These are phyloP conservation scores for Ruditapes philippinarum DNA, from an alignment of 1,140 invertebrate genomes.

Conservation along the genomic window DNA sequence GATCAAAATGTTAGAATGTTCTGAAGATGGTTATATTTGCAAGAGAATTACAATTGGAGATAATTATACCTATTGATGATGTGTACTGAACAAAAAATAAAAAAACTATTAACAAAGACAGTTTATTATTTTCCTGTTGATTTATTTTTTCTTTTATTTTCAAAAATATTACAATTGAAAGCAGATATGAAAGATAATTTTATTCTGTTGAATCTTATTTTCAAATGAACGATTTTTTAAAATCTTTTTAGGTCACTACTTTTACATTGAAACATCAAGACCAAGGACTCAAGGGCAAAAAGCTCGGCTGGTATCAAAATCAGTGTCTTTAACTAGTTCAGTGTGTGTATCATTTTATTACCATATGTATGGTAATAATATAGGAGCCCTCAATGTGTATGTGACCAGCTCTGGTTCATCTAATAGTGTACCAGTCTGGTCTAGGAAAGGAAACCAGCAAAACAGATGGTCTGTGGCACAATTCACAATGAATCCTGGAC, in stretches of 20 bases:
- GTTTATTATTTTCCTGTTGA: too few species aligned
- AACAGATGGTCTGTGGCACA: conserved; percentile 80
- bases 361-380: conserved; percentile 91
- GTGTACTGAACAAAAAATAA: too few species aligned
- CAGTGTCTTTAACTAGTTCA: conserved; percentile 17
- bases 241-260: conserved; percentile 78
- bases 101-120: too few species aligned
- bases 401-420: conserved; percentile 45
- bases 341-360: conserved; percentile 89
- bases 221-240: too few species aligned
- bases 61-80: too few species aligned
- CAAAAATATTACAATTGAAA: too few species aligned
- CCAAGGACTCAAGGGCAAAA: conserved; percentile 73
- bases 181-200: too few species aligned
- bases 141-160: too few species aligned
- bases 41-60: too few species aligned
- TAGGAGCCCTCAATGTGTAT: conserved; percentile 77
- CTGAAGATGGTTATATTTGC: too few species aligned
- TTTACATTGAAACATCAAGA: conserved; percentile 79
- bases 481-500: conserved; percentile 65
- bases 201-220: too few species aligned
- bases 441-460: conserved; percentile 80
- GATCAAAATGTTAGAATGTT: too few species aligned
- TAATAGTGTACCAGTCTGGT: conserved; percentile 75
- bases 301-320: conserved; percentile 69